A percentile compares a stretch with the other conserved stretches of the same genome.
phyloP scores from a whole-genome alignment of 2,797 vertebrate species.

The Rhadinocentrus ornatus region DNA sequence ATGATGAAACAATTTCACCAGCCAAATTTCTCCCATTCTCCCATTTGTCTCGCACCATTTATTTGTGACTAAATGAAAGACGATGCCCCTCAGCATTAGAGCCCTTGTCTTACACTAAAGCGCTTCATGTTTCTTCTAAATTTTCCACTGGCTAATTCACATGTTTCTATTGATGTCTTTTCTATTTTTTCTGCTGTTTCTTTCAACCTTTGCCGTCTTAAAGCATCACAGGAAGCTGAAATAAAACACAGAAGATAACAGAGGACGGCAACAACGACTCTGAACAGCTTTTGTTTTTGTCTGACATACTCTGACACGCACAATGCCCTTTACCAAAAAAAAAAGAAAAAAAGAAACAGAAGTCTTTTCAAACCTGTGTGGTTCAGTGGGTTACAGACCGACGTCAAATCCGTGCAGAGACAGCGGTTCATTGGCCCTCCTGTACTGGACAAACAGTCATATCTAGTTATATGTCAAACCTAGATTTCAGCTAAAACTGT shows the following conservation, averaged over 20 bases:
- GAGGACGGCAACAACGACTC: not conserved
- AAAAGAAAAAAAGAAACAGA: too few relatives aligned
- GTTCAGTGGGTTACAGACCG: constrained; percentile 5
- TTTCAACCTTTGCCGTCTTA: constrained; percentile 7
- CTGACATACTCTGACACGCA: constrained; percentile 23
- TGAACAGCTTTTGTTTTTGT: not conserved
- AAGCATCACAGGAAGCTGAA: constrained; percentile 8
- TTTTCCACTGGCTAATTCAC: not conserved
- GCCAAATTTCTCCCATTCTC: too few relatives aligned
- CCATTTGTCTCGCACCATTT: too few relatives aligned
- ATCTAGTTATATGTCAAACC: constrained; percentile 2
- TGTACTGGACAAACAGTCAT: constrained; percentile 14
- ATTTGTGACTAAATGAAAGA: not conserved
- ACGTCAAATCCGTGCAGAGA: not conserved
- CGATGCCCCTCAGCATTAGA: not conserved
- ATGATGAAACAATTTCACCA: not conserved
- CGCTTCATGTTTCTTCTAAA: not conserved
- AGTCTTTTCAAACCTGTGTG: constrained; percentile 8
- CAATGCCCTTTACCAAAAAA: constrained; percentile 24
- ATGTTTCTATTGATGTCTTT: not conserved
- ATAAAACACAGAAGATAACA: not conserved
- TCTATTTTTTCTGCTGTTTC: not conserved
- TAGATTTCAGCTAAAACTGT: not conserved
- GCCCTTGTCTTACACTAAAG: not conserved
- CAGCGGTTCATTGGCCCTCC: not conserved